phyloP scores from a whole-genome alignment of 1,140 invertebrate genomes.

The Atta texana region DNA sequence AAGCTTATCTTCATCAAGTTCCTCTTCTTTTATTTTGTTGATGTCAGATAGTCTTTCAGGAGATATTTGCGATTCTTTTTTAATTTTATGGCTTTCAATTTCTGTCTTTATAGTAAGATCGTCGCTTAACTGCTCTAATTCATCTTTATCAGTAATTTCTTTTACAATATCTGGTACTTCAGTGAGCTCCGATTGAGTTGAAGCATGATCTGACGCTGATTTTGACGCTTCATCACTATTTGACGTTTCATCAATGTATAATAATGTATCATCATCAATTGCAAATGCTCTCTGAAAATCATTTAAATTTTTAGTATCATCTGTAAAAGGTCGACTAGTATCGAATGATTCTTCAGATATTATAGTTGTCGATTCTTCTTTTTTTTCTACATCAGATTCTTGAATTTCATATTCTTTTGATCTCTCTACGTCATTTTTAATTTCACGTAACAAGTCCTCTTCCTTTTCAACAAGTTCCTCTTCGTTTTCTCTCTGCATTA shows the following conservation, averaged over 20 bases:
- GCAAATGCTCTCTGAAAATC: background rate
- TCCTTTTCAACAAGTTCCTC: background rate
- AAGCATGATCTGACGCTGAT: constrained; percentile 22
- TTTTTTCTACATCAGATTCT: constrained; percentile 45
- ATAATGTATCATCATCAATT: constrained; percentile 31
- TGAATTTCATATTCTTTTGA: constrained; percentile 15
- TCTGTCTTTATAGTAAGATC: background rate
- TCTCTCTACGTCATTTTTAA: background rate
- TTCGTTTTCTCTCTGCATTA: background rate
- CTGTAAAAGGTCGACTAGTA: background rate
- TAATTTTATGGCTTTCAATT: background rate
- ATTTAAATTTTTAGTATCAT: background rate
- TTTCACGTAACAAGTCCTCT: background rate
- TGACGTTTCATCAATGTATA: constrained; percentile 22
- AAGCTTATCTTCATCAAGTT: background rate
- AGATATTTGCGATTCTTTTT: background rate
- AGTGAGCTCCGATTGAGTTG: background rate
- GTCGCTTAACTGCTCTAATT: background rate
- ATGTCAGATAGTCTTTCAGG: background rate
- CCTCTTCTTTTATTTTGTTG: background rate
- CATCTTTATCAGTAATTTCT: background rate
- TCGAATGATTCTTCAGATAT: background rate
- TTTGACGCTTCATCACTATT: constrained; percentile 5
- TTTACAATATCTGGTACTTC: background rate
- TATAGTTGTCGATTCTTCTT: background rate